Percentiles rank a stretch among this genome's conserved stretches.
These are phyloP conservation scores for Drosophila elegans DNA, from an alignment of 1,140 invertebrate species.

Conservation along the genomic window DNA sequence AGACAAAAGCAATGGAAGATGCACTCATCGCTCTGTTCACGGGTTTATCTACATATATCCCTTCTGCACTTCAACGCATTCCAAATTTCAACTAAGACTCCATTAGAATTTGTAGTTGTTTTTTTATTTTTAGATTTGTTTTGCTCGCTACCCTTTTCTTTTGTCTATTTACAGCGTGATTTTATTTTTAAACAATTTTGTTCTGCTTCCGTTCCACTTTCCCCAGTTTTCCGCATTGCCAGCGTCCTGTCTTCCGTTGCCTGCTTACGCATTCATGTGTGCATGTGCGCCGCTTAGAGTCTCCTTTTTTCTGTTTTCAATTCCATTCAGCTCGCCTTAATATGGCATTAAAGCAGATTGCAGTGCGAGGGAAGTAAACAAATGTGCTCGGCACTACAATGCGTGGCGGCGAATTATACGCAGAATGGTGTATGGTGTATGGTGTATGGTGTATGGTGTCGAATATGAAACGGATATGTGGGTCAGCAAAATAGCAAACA, in stretches of 20 bases:
- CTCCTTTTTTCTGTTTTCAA: conserved; percentile 50
- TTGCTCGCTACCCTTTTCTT: conserved; percentile 39
- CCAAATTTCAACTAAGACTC: conserved; percentile 18
- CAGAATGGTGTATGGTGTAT: conserved; percentile 17
- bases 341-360: conserved; percentile 75
- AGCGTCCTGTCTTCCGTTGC: conserved; percentile 12
- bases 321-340: conserved; percentile 74
- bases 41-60: not conserved
- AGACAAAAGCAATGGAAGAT: conserved; percentile 8
- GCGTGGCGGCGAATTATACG: conserved; percentile 57
- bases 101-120: conserved; percentile 20
- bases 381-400: conserved; percentile 44
- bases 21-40: not conserved
- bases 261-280: conserved; percentile 63
- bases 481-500: conserved; percentile 42
- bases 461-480: conserved; percentile 52
- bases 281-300: conserved; percentile 7
- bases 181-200: conserved; percentile 68
- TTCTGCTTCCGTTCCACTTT: conserved; percentile 59
- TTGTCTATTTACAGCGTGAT: conserved; percentile 69
- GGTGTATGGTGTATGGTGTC: conserved; percentile 21
- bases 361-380: conserved; percentile 44
- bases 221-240: not conserved
- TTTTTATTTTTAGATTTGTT: not conserved
- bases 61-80: conserved; percentile 6